A percentile compares a stretch with the other conserved stretches of the same genome.
Conservation (phyloP, 1,140 invertebrate genomes). For the Drosophila jambulina region DNA sequence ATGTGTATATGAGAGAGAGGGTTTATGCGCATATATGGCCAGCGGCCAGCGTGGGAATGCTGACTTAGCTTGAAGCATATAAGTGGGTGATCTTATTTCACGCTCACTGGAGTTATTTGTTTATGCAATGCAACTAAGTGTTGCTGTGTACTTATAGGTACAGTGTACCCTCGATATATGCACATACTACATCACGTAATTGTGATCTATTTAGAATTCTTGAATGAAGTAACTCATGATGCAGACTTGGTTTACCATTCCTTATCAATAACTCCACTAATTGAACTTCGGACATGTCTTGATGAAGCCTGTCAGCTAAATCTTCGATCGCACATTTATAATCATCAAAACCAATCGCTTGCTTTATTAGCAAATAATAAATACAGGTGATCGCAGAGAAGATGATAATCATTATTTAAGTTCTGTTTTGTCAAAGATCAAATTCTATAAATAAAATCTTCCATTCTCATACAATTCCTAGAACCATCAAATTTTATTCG, state of each 20-base stretch:
- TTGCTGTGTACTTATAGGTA: no score
- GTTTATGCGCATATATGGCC: no score
- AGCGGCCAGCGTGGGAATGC: no score
- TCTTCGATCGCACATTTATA: not conserved
- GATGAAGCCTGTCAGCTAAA: not conserved
- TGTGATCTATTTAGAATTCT: not conserved
- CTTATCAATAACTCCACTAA: constrained; percentile 1
- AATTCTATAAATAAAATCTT: not conserved
- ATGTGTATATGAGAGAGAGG: no score
- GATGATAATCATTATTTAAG: not conserved
- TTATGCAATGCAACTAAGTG: no score
- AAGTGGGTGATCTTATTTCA: no score
- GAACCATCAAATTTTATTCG: not conserved
- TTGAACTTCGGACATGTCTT: not conserved
- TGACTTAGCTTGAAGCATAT: no score
- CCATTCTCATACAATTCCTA: constrained; percentile 9
- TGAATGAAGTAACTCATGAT: not conserved
- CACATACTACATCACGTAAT: not conserved
- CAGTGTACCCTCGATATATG: no score
- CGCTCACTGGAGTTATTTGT: no score
- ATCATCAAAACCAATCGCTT: constrained; percentile 5
- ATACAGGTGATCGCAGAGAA: no score
- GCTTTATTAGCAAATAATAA: not conserved
- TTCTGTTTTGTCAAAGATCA: not conserved
- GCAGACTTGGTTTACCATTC: not conserved